Conservation (phyloP, 2,797 vertebrate genomes). For the Coregonus suidteri region DNA sequence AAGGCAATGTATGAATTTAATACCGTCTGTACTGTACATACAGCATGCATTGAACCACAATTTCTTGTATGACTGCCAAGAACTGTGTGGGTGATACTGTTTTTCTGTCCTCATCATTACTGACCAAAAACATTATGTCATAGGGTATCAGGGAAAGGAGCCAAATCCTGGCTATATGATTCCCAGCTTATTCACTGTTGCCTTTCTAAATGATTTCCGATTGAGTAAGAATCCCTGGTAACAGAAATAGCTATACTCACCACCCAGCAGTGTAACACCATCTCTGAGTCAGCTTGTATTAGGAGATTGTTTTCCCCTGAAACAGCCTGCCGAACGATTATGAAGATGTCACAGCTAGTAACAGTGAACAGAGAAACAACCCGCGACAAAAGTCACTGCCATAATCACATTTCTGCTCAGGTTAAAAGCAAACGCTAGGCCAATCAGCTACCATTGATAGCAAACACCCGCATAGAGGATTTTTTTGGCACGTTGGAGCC, state of each 20-base stretch:
- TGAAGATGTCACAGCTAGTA: slow-evolving; percentile 41
- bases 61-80: background rate
- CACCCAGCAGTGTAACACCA: slow-evolving; percentile 23
- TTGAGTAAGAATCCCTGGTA: background rate
- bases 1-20: slow-evolving; percentile 12
- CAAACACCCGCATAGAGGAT: too few relatives aligned
- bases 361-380: slow-evolving; percentile 40
- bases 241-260: background rate
- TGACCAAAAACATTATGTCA: background rate
- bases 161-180: background rate
- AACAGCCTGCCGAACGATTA: slow-evolving; percentile 50
- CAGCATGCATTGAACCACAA: background rate
- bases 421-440: slow-evolving; percentile 18
- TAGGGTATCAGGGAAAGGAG: background rate
- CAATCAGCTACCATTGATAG: too few relatives aligned
- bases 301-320: slow-evolving; percentile 16
- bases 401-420: slow-evolving; percentile 47
- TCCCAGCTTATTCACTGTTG: background rate
- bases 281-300: slow-evolving; percentile 42
- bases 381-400: slow-evolving; percentile 28
- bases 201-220: background rate
- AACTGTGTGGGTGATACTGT: background rate
- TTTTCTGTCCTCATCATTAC: background rate
- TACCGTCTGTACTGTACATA: slow-evolving; percentile 8
- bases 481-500: too few relatives aligned